Conservation (phyloP, 2,113 vertebrate genomes). For the Bufo bufo region DNA sequence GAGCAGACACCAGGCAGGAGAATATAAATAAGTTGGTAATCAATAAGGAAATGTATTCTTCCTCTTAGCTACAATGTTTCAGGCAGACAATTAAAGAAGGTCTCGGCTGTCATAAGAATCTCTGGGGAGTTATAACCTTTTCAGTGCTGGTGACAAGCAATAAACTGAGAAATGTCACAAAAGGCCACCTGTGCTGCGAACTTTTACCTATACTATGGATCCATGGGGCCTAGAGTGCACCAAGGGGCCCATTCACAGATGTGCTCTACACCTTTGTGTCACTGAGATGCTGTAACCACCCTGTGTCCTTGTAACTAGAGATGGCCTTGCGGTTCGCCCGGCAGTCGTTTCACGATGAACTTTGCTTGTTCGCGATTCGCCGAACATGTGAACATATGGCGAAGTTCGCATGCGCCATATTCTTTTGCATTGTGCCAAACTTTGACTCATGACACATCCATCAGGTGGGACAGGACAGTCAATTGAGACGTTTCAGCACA, state of each 20-base stretch:
- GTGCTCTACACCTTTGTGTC: background rate
- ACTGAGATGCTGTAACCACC: background rate
- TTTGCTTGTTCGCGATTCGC: too few relatives aligned
- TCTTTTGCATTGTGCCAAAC: too few relatives aligned
- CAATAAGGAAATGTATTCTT: conserved; percentile 31
- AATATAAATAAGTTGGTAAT: conserved; percentile 39
- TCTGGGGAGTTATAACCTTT: conserved; percentile 20
- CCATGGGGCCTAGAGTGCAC: background rate
- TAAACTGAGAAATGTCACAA: conserved; percentile 27
- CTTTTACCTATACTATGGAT: background rate
- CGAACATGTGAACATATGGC: too few relatives aligned
- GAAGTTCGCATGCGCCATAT: too few relatives aligned
- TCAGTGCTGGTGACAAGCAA: conserved; percentile 10
- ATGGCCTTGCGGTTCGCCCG: too few relatives aligned
- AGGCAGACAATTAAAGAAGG: conserved; percentile 39
- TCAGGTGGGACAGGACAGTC: too few relatives aligned
- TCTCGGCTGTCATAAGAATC: conserved; percentile 27
- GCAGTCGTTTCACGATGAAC: too few relatives aligned
- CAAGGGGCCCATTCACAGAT: background rate
- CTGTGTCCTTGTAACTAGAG: too few relatives aligned
- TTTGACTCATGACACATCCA: too few relatives aligned
- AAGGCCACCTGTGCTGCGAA: background rate
- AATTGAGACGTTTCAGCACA: too few relatives aligned
- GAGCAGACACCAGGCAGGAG: background rate
- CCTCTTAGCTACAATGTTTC: conserved; percentile 20